Percentiles rank a stretch among this genome's conserved stretches.
Evolutionary conservation across 2,888 invertebrate species (phyloP).

Genomic region (Coelogynopora nodosa): DNA sequence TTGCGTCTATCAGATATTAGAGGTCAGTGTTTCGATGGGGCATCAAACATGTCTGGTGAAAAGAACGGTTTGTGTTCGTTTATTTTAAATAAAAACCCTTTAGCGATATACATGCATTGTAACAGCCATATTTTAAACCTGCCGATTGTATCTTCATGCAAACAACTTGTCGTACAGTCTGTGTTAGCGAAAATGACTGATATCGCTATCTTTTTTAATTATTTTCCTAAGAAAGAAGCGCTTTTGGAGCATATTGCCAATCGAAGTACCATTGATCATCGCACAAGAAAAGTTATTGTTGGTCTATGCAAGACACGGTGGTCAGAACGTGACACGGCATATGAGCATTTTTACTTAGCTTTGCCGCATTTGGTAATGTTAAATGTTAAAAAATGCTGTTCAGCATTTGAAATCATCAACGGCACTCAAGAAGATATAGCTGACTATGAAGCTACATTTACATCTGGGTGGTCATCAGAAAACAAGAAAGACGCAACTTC

Average conservation of each 20-base stretch:
- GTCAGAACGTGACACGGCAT: conserved; percentile 15
- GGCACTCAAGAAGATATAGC: neutral
- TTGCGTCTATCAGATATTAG: neutral
- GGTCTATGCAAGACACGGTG: neutral
- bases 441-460: conserved; percentile 31
- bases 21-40: conserved; percentile 1
- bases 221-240: neutral
- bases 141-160: neutral
- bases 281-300: neutral
- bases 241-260: neutral
- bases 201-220: conserved; percentile 6
- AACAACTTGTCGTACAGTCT: conserved; percentile 15
- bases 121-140: conserved; percentile 8
- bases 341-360: conserved; percentile 4
- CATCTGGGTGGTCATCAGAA: conserved; percentile 31
- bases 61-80: neutral
- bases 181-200: neutral
- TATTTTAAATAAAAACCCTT: neutral
- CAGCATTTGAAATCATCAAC: conserved; percentile 15
- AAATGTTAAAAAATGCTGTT: no score
- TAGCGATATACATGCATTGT: conserved; percentile 6
- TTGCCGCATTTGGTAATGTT: neutral
- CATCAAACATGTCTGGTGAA: conserved; percentile 9
- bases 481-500: conserved; percentile 28
- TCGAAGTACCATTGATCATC: neutral